Conservation (phyloP, 2,888 invertebrate genomes). For the Andrena haemorrhoa region DNA sequence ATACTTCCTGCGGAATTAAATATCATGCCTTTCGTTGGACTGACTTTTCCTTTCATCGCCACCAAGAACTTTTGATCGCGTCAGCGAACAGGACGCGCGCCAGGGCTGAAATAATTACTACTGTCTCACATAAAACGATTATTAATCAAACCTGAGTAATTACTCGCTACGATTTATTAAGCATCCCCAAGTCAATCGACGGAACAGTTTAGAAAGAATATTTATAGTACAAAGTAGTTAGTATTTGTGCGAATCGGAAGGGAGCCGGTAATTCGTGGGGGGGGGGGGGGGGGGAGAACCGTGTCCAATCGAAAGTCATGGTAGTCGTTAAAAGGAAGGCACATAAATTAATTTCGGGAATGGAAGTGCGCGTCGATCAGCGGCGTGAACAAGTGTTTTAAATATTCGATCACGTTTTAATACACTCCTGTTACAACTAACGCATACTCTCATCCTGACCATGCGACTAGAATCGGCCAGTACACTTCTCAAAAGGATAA, state of each 20-base stretch:
- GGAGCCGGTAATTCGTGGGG: slow-evolving; percentile 19
- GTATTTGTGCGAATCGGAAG: slow-evolving; percentile 55
- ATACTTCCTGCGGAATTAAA: slow-evolving; percentile 24
- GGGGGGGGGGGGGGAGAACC: background rate
- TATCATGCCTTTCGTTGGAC: slow-evolving; percentile 21
- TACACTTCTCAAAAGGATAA: slow-evolving; percentile 18
- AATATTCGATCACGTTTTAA: slow-evolving; percentile 12
- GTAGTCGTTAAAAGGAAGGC: slow-evolving; percentile 3
- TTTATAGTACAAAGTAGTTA: slow-evolving; percentile 1
- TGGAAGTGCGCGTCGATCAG: slow-evolving; percentile 58
- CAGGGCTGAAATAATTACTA: background rate
- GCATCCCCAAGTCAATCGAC: background rate
- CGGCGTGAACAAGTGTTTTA: slow-evolving; percentile 49
- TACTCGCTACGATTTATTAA: background rate
- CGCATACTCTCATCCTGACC: slow-evolving; percentile 35
- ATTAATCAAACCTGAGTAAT: slow-evolving; percentile 1
- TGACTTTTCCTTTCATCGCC: background rate
- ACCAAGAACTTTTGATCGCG: background rate
- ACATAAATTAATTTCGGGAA: slow-evolving; percentile 7
- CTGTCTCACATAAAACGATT: background rate
- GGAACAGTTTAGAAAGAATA: slow-evolving; percentile 2
- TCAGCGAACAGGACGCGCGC: background rate
- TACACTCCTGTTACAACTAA: slow-evolving; percentile 20
- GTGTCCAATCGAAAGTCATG: background rate
- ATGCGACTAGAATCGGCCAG: slow-evolving; percentile 54